Evolutionary conservation across 2,888 invertebrate species (phyloP), one percentile per base, ranked within the genome.

Genomic region (Thymelicus acteon): DNA sequence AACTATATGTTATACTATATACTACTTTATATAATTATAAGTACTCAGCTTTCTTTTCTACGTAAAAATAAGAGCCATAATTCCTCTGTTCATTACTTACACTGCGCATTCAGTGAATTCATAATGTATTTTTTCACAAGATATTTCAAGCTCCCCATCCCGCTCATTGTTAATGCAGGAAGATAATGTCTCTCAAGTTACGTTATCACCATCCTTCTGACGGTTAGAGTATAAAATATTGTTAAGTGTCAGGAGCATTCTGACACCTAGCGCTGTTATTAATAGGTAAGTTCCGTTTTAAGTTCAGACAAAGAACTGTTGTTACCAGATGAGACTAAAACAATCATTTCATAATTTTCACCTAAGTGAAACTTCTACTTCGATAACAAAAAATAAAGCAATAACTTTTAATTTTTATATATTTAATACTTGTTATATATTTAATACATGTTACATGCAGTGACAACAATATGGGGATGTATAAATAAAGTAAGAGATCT

Each of bases 121-220:
- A 89, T 90, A 88, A 89, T 80, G 79, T 82, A 89, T 89, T 89
- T 89, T 86, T 89, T 88, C 88, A 89, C 83, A 89, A 89, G 88
- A 89, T 88, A 89, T 87, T 86, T 87, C 80, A 80, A 77, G 78
- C 72, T 31, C 54, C 52, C 60, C 61, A 13, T 75, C 75, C 67
- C 73, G 76, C 73, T 77, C 75, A 73, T 72, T 65, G 75, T 73
- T 77, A 78, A 75, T 76, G 77, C 73, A 65, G 73, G 72, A 54
- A 69, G 71, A 72, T 74, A 68, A 72, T 71, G 69, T 67, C 54
- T 72, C 67, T 66, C 72, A 72, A 58, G 44, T 57, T 67, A 47
- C 47, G 63, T 62, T 72, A 66, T 74, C 71, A 13, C 57, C 31
- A 31, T 7, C 19, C 31, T 57, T 71, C 60, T 63, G 60, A 66